Evolutionary conservation across 2,797 vertebrate species (phyloP).

Genomic region (Tamandua tetradactyla): DNA sequence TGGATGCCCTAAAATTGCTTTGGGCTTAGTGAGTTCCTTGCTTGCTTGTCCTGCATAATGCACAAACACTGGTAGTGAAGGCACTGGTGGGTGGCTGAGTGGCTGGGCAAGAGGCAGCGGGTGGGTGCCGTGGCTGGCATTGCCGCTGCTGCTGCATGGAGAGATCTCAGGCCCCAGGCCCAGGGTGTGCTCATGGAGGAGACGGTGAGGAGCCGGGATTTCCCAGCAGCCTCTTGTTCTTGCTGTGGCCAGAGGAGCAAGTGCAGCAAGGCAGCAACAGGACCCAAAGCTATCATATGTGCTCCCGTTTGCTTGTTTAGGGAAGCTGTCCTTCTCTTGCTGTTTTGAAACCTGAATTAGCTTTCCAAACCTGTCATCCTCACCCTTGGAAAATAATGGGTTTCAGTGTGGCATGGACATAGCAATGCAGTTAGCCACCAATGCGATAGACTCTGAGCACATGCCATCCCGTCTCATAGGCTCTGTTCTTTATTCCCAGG

Average conservation of each 20-base stretch:
- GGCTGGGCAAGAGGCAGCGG: neutral
- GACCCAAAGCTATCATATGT: neutral
- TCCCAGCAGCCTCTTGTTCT: neutral
- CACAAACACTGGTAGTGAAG: constrained; percentile 25
- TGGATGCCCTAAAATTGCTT: neutral
- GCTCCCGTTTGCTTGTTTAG: neutral
- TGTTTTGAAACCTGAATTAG: neutral
- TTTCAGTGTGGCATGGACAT: neutral
- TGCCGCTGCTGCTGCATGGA: constrained; percentile 10
- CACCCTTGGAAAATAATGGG: neutral
- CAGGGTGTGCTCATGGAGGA: constrained; percentile 41
- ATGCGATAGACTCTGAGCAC: neutral
- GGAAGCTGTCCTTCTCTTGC: constrained; percentile 12
- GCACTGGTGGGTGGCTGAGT: neutral
- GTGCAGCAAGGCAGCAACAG: neutral
- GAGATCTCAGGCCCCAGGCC: neutral
- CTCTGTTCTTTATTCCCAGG: neutral
- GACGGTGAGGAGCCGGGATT: neutral
- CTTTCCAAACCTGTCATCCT: constrained; percentile 16
- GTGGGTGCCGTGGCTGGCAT: neutral
- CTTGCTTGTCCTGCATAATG: constrained; percentile 11
- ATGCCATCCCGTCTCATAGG: neutral
- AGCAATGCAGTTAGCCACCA: neutral
- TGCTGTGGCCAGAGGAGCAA: constrained; percentile 16
- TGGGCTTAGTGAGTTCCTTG: neutral